Evolutionary conservation across 2,113 vertebrate genomes (phyloP).

Genomic region (Otus sunia): DNA sequence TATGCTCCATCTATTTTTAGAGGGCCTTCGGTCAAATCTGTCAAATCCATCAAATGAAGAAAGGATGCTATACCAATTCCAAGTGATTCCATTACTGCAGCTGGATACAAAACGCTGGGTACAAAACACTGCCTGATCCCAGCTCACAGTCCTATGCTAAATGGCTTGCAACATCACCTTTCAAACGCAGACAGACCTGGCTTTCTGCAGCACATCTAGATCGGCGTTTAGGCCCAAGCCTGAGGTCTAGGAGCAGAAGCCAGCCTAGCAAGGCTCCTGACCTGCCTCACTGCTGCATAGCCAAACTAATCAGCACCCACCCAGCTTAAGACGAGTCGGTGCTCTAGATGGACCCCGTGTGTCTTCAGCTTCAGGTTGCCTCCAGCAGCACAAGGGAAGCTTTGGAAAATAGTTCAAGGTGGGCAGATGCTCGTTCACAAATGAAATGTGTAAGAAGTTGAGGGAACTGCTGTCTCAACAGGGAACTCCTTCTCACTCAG

Average conservation of each 20-base stretch:
- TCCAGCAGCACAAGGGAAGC: background rate
- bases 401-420: accelerated
- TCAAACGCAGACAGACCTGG: background rate
- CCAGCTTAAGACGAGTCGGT: accelerated
- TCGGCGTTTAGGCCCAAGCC: background rate
- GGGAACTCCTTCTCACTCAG: background rate
- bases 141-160: background rate
- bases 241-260: background rate
- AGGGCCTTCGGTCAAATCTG: background rate
- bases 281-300: accelerated
- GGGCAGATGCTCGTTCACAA: background rate
- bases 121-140: background rate
- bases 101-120: background rate
- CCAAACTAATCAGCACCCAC: background rate
- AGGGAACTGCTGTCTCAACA: background rate
- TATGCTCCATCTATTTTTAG: accelerated
- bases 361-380: background rate
- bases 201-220: background rate
- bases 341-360: accelerated
- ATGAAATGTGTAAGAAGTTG: background rate
- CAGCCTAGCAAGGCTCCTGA: background rate
- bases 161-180: background rate
- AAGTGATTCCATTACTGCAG: background rate
- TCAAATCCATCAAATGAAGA: background rate
- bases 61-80: background rate